Conservation (phyloP, 2,888 invertebrate genomes). For the Watsonalla cultraria region DNA sequence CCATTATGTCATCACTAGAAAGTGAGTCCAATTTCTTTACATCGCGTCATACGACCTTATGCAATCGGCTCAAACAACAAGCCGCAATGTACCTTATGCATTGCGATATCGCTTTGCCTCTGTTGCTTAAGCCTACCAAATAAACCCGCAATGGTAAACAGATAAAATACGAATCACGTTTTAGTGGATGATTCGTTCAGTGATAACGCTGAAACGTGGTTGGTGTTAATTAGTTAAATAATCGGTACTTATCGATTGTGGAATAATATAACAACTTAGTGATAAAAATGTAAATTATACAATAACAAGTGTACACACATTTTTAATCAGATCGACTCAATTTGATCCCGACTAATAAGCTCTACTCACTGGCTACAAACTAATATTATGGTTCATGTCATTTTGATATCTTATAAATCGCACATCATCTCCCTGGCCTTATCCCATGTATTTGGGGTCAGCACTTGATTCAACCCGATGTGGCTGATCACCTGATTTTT, state of each 20-base stretch:
- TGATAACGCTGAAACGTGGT: not conserved
- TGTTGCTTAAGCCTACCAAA: not conserved
- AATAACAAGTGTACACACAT: no score
- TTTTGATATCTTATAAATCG: no score
- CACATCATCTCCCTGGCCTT: no score
- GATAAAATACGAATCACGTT: not conserved
- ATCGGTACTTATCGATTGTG: not conserved
- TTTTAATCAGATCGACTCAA: no score
- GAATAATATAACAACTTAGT: not conserved
- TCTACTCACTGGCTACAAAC: no score
- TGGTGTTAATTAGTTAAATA: not conserved
- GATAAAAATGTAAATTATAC: not conserved
- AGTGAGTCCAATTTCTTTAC: slow-evolving; percentile 5
- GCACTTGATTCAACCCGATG: no score
- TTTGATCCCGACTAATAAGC: no score
- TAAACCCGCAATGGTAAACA: not conserved
- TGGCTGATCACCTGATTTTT: no score
- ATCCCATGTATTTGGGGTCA: no score
- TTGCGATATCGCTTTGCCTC: not conserved
- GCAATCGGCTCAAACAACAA: not conserved
- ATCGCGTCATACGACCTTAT: not conserved
- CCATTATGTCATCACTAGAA: slow-evolving; percentile 2
- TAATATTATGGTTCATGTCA: no score
- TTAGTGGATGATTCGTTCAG: not conserved
- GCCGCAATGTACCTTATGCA: not conserved